phyloP scores from a whole-genome alignment of 2,888 invertebrate genomes.

The Ptilodon capucinus region DNA sequence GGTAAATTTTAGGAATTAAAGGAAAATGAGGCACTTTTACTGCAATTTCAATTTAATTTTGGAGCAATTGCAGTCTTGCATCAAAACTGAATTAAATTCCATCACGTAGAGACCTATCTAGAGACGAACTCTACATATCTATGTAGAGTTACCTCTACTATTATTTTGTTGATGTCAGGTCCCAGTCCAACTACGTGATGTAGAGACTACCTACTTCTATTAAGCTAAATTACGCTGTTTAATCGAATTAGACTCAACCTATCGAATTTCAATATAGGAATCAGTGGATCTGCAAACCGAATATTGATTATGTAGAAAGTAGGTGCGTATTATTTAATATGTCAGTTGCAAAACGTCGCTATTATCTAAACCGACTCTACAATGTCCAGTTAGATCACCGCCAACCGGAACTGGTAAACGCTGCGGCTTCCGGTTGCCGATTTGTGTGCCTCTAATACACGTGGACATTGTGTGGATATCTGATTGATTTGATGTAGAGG shows the following conservation, averaged over 20 bases:
- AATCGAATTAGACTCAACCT: too few species aligned
- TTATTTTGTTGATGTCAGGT: background rate
- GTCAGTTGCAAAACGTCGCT: background rate
- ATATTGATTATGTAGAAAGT: too few species aligned
- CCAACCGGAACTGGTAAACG: slow-evolving; percentile 49
- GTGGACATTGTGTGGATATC: background rate
- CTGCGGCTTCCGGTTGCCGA: slow-evolving; percentile 44
- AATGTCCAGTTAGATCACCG: slow-evolving; percentile 47
- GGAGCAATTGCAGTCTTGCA: background rate
- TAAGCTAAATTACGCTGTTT: too few species aligned
- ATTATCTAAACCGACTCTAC: slow-evolving; percentile 21
- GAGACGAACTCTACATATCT: too few species aligned
- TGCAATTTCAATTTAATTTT: background rate
- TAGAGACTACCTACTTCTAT: too few species aligned
- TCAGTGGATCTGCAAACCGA: too few species aligned
- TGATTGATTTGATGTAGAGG: background rate
- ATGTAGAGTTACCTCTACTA: too few species aligned
- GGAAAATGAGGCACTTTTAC: background rate
- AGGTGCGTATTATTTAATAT: too few species aligned
- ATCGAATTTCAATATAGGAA: too few species aligned
- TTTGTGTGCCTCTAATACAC: slow-evolving; percentile 47
- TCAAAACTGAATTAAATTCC: background rate
- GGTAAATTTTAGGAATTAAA: slow-evolving; percentile 2
- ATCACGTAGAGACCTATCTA: too few species aligned
- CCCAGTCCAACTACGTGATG: too few species aligned